Percentiles rank a stretch among this genome's conserved stretches.
Evolutionary conservation across 2,797 vertebrate genomes (phyloP).

Genomic region (Calcarius lapponicus): DNA sequence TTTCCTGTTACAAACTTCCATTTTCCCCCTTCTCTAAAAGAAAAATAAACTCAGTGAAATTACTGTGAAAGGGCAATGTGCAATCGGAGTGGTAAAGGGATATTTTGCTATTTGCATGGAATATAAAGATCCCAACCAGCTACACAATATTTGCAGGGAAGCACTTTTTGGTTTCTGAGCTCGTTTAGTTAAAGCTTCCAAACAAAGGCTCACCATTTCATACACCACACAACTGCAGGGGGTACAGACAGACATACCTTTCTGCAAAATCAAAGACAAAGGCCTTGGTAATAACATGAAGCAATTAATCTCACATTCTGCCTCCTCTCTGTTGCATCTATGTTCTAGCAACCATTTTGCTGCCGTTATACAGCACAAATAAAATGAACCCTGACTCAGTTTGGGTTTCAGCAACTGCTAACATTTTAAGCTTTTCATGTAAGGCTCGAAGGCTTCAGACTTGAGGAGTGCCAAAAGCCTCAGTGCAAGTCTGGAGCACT

Average conservation of each 20-base stretch:
- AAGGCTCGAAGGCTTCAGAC: neutral
- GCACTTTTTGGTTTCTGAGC: neutral
- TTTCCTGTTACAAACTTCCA: neutral
- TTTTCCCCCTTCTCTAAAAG: constrained; percentile 21
- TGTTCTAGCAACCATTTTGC: neutral
- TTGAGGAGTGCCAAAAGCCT: neutral
- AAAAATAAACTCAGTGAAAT: constrained; percentile 55
- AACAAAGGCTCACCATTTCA: neutral
- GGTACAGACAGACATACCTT: neutral
- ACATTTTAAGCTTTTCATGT: neutral
- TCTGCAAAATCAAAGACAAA: constrained; percentile 5
- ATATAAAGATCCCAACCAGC: neutral
- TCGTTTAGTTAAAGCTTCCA: neutral
- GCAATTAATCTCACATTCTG: neutral
- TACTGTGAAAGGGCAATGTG: constrained; percentile 4
- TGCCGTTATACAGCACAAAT: neutral
- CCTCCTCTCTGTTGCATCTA: neutral
- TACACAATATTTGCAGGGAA: neutral
- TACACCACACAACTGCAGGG: neutral
- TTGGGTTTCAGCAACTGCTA: neutral
- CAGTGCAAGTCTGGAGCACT: neutral
- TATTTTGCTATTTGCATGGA: constrained; percentile 16
- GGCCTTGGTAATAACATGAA: neutral
- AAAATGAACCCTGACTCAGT: neutral
- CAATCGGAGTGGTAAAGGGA: neutral